Evolutionary conservation across 2,888 invertebrate species (phyloP).

Genomic region (Hermaeophaga mercurialis): DNA sequence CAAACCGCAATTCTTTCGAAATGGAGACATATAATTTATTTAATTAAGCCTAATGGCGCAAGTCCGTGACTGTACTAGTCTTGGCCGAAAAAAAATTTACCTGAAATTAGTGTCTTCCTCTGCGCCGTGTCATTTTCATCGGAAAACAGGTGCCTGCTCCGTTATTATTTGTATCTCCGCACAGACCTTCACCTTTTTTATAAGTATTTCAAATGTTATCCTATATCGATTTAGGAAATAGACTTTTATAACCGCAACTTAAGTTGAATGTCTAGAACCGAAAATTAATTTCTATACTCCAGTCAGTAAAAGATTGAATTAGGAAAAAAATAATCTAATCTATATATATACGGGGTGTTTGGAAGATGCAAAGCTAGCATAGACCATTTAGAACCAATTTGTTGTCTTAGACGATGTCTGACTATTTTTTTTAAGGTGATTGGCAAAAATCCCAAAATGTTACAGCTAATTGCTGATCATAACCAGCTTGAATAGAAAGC

Average conservation of each 20-base stretch:
- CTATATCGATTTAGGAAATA: conserved; percentile 19
- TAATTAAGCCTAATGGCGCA: conserved; percentile 57
- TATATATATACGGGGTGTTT: too few species aligned
- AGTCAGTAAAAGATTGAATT: too few species aligned
- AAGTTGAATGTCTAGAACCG: not conserved
- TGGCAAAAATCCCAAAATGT: too few species aligned
- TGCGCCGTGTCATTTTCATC: conserved; percentile 54
- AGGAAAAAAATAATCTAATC: too few species aligned
- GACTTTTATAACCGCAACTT: conserved; percentile 1
- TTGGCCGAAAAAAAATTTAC: conserved; percentile 49
- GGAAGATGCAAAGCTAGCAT: too few species aligned
- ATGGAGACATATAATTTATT: conserved; percentile 58
- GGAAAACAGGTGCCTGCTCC: conserved; percentile 52
- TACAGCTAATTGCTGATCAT: too few species aligned
- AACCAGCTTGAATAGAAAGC: too few species aligned
- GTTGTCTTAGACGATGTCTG: too few species aligned
- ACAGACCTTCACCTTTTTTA: conserved; percentile 33
- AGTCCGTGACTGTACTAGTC: conserved; percentile 54
- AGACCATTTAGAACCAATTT: too few species aligned
- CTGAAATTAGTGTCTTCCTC: conserved; percentile 56
- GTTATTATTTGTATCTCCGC: conserved; percentile 33
- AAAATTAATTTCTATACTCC: not conserved
- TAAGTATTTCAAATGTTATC: conserved; percentile 16
- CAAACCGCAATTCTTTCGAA: conserved; percentile 54
- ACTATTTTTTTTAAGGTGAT: too few species aligned